Evolutionary conservation across 2,888 invertebrate species (phyloP).

Genomic region (Pyrrhia umbra): DNA sequence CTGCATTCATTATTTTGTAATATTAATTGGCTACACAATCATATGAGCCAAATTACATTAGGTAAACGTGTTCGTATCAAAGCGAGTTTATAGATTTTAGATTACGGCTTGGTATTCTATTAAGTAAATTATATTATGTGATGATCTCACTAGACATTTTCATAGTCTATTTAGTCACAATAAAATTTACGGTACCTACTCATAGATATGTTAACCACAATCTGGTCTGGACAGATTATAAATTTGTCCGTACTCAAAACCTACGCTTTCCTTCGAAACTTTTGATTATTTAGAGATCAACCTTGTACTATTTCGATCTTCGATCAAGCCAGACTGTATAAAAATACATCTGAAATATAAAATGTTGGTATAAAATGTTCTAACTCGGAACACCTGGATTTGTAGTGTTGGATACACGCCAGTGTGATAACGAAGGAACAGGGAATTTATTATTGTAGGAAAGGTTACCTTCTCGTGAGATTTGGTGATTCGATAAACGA

Average conservation of each 20-base stretch:
- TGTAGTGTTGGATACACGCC: slow-evolving; percentile 75
- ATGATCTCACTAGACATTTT: slow-evolving; percentile 35
- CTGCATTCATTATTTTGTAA: too few relatives aligned
- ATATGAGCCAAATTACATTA: too few relatives aligned
- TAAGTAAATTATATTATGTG: neutral
- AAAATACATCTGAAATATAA: slow-evolving; percentile 80
- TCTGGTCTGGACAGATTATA: slow-evolving; percentile 51
- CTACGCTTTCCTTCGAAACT: slow-evolving; percentile 73
- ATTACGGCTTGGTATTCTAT: neutral
- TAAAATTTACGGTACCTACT: slow-evolving; percentile 31
- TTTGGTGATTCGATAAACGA: neutral
- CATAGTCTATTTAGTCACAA: slow-evolving; percentile 28
- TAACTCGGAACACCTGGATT: slow-evolving; percentile 78
- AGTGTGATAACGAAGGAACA: slow-evolving; percentile 70
- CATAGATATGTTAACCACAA: slow-evolving; percentile 40
- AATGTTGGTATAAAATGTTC: slow-evolving; percentile 74
- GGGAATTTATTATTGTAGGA: slow-evolving; percentile 39
- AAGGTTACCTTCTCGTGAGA: neutral
- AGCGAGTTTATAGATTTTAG: neutral
- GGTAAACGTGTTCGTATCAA: neutral
- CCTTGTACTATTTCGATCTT: slow-evolving; percentile 82
- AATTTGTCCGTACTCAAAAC: slow-evolving; percentile 67
- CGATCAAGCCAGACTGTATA: slow-evolving; percentile 74
- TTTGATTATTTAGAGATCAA: slow-evolving; percentile 81
- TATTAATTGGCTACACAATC: too few relatives aligned